Evolutionary conservation across 2,797 vertebrate genomes (phyloP).

Genomic region (Oreortyx pictus): DNA sequence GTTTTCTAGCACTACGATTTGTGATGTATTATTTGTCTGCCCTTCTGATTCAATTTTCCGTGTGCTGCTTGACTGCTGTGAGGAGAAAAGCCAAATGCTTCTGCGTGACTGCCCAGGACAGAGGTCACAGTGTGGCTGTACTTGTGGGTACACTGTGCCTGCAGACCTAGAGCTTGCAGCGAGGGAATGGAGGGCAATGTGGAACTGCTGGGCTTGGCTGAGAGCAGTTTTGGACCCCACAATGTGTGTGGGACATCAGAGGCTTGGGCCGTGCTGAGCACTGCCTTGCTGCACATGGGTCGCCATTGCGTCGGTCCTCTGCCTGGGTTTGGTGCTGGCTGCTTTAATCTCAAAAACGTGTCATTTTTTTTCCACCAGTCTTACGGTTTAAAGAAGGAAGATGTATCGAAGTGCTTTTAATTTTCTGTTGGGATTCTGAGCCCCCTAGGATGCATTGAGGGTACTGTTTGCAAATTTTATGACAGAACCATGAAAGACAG

Average conservation of each 20-base stretch:
- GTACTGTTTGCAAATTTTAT: background rate
- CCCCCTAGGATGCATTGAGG: background rate
- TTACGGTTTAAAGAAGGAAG: background rate
- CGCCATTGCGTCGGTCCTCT: accelerated
- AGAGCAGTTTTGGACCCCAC: background rate
- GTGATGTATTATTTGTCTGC: slow-evolving; percentile 52
- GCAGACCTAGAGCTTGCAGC: accelerated
- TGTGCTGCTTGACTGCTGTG: slow-evolving; percentile 23
- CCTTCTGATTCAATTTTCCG: slow-evolving; percentile 49
- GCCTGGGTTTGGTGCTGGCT: background rate
- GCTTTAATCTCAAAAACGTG: background rate
- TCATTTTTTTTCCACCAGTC: accelerated
- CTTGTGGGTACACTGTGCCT: accelerated
- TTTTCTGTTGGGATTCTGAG: slow-evolving; percentile 9
- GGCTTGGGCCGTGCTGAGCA: background rate
- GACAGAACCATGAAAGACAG: background rate
- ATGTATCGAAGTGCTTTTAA: background rate
- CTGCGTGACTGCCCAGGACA: accelerated
- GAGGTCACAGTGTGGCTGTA: background rate
- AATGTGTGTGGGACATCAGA: background rate
- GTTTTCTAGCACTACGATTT: background rate
- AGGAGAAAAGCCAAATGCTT: background rate
- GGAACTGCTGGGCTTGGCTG: background rate
- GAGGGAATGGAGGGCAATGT: accelerated
- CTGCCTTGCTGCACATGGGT: background rate